These are phyloP conservation scores for Lampris megalopsis DNA, from an alignment of 2,113 vertebrate species.

Conservation along the genomic window DNA sequence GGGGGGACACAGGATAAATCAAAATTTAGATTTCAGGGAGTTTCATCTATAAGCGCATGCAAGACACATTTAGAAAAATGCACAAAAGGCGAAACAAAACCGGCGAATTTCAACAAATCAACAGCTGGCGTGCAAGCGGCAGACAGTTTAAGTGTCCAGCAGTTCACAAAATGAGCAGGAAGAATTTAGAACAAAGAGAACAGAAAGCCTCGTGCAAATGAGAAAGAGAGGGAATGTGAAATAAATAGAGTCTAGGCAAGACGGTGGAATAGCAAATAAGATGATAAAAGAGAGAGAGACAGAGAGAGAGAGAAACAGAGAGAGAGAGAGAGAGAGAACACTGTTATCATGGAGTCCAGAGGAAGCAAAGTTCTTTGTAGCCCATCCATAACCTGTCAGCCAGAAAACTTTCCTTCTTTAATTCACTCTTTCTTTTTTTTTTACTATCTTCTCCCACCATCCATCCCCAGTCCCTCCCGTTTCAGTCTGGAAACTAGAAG, in stretches of 20 bases:
- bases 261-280: background rate
- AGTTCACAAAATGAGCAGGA: background rate
- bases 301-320: slow-evolving; percentile 8
- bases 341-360: slow-evolving; percentile 69
- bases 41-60: slow-evolving; percentile 12
- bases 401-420: slow-evolving; percentile 47
- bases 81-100: slow-evolving; percentile 27
- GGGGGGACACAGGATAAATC: slow-evolving; percentile 35
- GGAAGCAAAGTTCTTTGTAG: slow-evolving; percentile 60
- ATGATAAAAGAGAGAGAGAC: background rate
- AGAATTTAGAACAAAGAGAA: no score
- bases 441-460: background rate
- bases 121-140: slow-evolving; percentile 14
- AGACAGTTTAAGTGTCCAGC: background rate
- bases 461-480: slow-evolving; percentile 24
- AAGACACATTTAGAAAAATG: slow-evolving; percentile 37
- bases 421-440: slow-evolving; percentile 38
- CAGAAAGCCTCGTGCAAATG: background rate
- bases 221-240: background rate
- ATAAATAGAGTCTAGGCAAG: no score
- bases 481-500: slow-evolving; percentile 51
- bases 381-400: slow-evolving; percentile 69
- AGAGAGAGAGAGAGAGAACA: slow-evolving; percentile 35
- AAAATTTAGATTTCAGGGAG: slow-evolving; percentile 57
- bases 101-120: slow-evolving; percentile 42